Evolutionary conservation across 23 tunicate species (phyloP).

Genomic region (Diplosoma virens): DNA sequence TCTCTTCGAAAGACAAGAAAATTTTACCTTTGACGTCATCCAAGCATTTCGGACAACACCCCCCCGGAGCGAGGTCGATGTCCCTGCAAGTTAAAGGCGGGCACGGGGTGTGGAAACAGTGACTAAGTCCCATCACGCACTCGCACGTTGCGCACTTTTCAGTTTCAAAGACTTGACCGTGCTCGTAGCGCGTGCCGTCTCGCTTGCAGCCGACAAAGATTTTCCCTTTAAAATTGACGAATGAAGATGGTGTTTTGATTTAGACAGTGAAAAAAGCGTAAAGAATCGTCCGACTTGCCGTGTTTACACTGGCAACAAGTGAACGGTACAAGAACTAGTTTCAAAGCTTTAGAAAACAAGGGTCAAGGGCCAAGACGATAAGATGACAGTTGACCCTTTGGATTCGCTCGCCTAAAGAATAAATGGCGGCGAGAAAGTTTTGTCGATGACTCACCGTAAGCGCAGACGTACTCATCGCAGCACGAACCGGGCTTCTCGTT

Average conservation of each 20-base stretch:
- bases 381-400: too few species aligned
- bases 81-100: constrained; percentile 31
- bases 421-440: too few species aligned
- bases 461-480: constrained; percentile 61
- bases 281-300: too few species aligned
- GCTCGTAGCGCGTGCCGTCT: constrained; percentile 33
- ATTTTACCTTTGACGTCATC: background rate
- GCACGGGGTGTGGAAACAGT: constrained; percentile 36
- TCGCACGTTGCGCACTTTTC: constrained; percentile 55
- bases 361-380: too few species aligned
- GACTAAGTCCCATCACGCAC: constrained; percentile 56
- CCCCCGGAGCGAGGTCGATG: background rate
- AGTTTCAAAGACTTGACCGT: constrained; percentile 39
- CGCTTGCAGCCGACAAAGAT: constrained; percentile 42
- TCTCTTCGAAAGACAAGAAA: background rate
- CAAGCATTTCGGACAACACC: constrained; percentile 59
- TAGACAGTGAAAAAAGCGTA: too few species aligned
- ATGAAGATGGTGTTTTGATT: too few species aligned
- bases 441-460: constrained; percentile 42
- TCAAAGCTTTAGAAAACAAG: too few species aligned
- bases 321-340: too few species aligned
- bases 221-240: background rate
- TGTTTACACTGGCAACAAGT: too few species aligned
- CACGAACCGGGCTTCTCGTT: constrained; percentile 75
- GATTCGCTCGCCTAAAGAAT: too few species aligned